phyloP scores from a whole-genome alignment of 2,888 invertebrate species.

The Leptodirus hochenwartii region DNA sequence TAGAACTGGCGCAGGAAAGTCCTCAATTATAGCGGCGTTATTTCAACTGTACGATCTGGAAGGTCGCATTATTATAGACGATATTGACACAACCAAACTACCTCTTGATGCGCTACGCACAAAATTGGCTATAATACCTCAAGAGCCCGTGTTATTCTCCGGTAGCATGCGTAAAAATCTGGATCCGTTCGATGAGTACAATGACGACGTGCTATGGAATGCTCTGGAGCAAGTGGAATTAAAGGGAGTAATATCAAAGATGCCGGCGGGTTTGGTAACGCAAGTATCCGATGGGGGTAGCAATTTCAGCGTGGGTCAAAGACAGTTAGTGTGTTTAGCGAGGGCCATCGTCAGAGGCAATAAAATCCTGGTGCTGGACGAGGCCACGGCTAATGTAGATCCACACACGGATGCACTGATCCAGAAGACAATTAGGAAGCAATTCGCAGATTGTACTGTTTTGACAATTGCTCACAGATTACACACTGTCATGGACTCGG shows the following conservation, averaged over 20 bases:
- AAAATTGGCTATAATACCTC: constrained; percentile 65
- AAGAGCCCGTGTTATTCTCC: constrained; percentile 72
- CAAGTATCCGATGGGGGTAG: constrained; percentile 37
- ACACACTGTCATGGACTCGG: constrained; percentile 67
- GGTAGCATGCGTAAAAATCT: constrained; percentile 73
- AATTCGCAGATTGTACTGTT: constrained; percentile 55
- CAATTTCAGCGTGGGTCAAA: constrained; percentile 25
- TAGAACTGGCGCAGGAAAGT: constrained; percentile 66
- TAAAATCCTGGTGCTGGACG: constrained; percentile 26
- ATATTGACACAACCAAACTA: constrained; percentile 29
- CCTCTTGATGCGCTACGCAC: constrained; percentile 58
- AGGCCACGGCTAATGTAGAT: constrained; percentile 65
- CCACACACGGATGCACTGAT: constrained; percentile 53
- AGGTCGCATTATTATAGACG: constrained; percentile 66
- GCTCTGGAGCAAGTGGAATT: constrained; percentile 42
- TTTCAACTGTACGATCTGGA: constrained; percentile 59
- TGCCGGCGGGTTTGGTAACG: too few species aligned
- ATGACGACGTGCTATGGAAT: constrained; percentile 30
- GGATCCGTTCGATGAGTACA: constrained; percentile 68
- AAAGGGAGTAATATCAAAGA: constrained; percentile 34
- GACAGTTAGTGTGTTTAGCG: constrained; percentile 48
- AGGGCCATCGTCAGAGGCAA: constrained; percentile 31
- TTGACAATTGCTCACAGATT: constrained; percentile 64
- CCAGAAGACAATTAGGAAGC: constrained; percentile 49
- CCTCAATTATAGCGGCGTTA: constrained; percentile 51